Evolutionary conservation across 2,888 invertebrate species (phyloP), one percentile per base, ranked within the genome.

Genomic region (Agonum fuliginosum): DNA sequence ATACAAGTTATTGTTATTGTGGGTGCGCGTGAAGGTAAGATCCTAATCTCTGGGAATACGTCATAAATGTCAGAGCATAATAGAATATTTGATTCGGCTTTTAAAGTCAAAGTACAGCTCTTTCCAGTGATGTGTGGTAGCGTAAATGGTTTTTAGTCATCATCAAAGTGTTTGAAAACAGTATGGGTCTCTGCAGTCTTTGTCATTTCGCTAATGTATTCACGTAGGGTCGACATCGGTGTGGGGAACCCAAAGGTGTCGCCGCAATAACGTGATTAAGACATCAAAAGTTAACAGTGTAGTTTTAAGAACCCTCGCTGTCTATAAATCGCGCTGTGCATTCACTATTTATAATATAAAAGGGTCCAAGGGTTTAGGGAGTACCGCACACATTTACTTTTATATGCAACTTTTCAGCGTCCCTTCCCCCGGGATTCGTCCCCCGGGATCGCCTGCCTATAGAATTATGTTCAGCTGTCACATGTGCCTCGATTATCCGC

Each of bases 401-500:
- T 75, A 75, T 75, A 75, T 75, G 67, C 67, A 75, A 67, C 65
- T 65, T 74, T 65, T 22, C 30, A n/a, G 48, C 24, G 27, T n/a
- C 27, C 48, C 48, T 24, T 27, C 20, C 12, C 27, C 22, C 46
- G 27, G 19, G 51, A 51, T 14, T 24, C 24, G n/a, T 3, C 5
- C 72, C 37, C 27, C 3, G 30, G 37, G 67, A 37, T 46, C 24
- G 43, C 12, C 46, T 75, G 77, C 78, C 80, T 80, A 79, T 79
- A 79, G 82, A 83, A 84, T 83, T 83, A 83, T 83, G 82, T 83
- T 83, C 83, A 83, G 83, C 83, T 83, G 84, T 83, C 84, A 83
- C 82, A 83, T 82, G 81, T 82, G 83, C 81, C 83, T 83, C 83
- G 83, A 84, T 84, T 84, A 84, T 84, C 83, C 83, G 81, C 82